Conservation (phyloP, 2,797 vertebrate genomes). For the Uromys caudimaculatus region DNA sequence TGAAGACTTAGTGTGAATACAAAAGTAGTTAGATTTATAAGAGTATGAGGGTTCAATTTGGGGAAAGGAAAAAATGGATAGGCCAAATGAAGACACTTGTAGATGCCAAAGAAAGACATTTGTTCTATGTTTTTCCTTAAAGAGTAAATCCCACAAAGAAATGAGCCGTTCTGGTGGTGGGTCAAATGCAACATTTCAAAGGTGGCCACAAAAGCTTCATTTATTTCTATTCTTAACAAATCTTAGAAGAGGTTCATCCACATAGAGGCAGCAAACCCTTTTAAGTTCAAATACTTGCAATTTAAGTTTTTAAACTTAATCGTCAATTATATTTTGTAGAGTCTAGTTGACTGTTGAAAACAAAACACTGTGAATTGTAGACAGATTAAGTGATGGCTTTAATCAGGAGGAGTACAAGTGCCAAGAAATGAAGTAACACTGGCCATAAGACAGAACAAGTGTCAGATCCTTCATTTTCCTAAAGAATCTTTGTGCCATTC, state of each 20-base stretch:
- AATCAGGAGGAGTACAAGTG: neutral
- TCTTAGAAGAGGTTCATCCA: constrained; percentile 47
- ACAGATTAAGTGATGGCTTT: constrained; percentile 24
- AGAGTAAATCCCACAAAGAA: neutral
- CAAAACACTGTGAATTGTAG: constrained; percentile 4
- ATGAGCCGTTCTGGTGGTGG: neutral
- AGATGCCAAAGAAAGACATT: neutral
- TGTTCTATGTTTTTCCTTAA: neutral
- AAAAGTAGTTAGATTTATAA: neutral
- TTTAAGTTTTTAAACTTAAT: constrained; percentile 70
- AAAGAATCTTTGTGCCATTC: constrained; percentile 23
- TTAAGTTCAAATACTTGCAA: constrained; percentile 67
- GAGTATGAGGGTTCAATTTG: neutral
- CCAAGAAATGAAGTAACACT: neutral
- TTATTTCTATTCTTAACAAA: constrained; percentile 67
- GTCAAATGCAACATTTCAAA: constrained; percentile 59
- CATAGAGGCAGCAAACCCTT: constrained; percentile 43
- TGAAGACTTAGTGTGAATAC: neutral
- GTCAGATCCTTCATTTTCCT: neutral
- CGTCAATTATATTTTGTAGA: constrained; percentile 62
- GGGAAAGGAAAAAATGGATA: neutral
- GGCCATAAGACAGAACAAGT: neutral
- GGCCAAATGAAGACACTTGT: neutral
- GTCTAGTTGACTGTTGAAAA: constrained; percentile 43
- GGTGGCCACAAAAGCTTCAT: constrained; percentile 58